Evolutionary conservation across 2,113 vertebrate genomes (phyloP).

Genomic region (Corydoras maculifer): DNA sequence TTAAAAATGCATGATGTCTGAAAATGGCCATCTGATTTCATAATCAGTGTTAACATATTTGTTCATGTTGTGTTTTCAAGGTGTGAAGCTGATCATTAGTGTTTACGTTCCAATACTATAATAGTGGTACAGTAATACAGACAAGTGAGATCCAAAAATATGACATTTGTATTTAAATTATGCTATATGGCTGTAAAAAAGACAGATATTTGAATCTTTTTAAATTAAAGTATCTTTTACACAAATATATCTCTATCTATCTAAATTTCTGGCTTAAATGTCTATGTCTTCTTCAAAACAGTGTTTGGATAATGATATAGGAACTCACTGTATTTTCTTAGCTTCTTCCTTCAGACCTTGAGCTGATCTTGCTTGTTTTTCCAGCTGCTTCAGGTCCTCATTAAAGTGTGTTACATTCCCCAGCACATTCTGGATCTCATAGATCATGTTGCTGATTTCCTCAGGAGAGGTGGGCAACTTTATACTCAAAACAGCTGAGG

Average conservation of each 20-base stretch:
- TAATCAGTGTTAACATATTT: too few species aligned
- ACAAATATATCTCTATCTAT: conserved; percentile 37
- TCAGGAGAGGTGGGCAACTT: conserved; percentile 58
- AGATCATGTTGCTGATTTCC: conserved; percentile 62
- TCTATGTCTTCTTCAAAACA: neutral
- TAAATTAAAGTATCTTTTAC: too few species aligned
- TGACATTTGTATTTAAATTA: too few species aligned
- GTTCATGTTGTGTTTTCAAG: too few species aligned
- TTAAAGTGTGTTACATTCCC: conserved; percentile 51
- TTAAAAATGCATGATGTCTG: too few species aligned
- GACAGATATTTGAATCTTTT: too few species aligned
- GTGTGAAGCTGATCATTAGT: too few species aligned
- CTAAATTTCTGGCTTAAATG: conserved; percentile 64
- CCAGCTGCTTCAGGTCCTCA: conserved; percentile 50
- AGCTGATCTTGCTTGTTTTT: conserved; percentile 44
- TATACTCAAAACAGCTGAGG: conserved; percentile 66
- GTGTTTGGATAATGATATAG: conserved; percentile 1
- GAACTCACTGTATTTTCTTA: conserved; percentile 55
- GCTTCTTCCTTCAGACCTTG: conserved; percentile 60
- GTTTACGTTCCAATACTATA: too few species aligned
- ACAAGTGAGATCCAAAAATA: too few species aligned
- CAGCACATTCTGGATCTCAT: conserved; percentile 56
- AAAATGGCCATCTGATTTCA: too few species aligned
- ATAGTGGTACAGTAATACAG: too few species aligned
- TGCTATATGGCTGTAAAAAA: too few species aligned